These are phyloP conservation scores for Cepaea hortensis DNA, from an alignment of 2,888 invertebrate genomes.

Conservation along the genomic window DNA sequence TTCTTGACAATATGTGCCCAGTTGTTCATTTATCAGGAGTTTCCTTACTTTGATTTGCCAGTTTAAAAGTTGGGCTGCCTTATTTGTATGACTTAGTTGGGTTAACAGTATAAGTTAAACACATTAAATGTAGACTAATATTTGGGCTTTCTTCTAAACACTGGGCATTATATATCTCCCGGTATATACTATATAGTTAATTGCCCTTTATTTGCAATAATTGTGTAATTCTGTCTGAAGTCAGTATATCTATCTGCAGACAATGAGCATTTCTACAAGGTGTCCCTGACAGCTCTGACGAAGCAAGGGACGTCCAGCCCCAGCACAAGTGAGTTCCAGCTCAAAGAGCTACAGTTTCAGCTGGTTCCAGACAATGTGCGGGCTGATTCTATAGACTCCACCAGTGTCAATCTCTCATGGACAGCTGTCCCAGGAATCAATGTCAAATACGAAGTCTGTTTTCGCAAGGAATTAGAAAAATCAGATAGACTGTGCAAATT, in stretches of 20 bases:
- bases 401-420: constrained; percentile 59
- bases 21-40: no score
- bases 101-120: no score
- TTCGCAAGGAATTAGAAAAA: constrained; percentile 35
- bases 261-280: constrained; percentile 60
- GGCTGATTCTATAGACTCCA: constrained; percentile 49
- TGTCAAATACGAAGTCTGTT: constrained; percentile 59
- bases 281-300: constrained; percentile 56
- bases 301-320: constrained; percentile 53
- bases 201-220: no score
- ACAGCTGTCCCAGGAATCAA: constrained; percentile 48
- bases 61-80: no score
- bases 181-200: no score
- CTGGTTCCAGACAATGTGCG: constrained; percentile 55
- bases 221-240: no score
- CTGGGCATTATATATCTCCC: no score
- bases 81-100: no score
- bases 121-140: no score
- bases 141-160: no score
- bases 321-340: constrained; percentile 59
- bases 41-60: no score
- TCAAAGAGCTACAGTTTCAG: constrained; percentile 55
- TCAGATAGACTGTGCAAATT: constrained; percentile 27
- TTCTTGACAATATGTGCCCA: no score
- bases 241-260: constrained; percentile 52